Evolutionary conservation across 2,888 invertebrate species (phyloP).

Genomic region (Cremastobaeus sp.): DNA sequence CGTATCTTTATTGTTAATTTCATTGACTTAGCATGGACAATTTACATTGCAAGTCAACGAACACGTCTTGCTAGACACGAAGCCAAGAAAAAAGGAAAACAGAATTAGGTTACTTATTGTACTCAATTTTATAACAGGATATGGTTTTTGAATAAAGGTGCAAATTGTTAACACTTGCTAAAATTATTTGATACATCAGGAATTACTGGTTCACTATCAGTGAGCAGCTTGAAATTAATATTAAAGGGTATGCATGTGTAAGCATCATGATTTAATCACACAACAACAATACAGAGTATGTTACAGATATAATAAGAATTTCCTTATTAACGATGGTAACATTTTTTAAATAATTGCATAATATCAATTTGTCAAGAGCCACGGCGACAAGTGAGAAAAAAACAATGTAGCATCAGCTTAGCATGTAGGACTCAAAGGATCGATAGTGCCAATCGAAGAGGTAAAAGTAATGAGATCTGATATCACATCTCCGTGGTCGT

Average conservation of each 20-base stretch:
- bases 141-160: too few species aligned
- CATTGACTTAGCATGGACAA: slow-evolving; percentile 89
- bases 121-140: not conserved
- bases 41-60: slow-evolving; percentile 85
- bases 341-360: slow-evolving; percentile 63
- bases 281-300: slow-evolving; percentile 77
- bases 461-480: slow-evolving; percentile 16
- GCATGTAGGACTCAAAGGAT: slow-evolving; percentile 24
- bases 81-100: not conserved
- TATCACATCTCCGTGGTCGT: slow-evolving; percentile 32
- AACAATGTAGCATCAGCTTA: slow-evolving; percentile 29
- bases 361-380: slow-evolving; percentile 53
- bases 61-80: slow-evolving; percentile 76
- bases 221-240: not conserved
- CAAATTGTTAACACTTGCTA: too few species aligned
- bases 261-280: slow-evolving; percentile 76
- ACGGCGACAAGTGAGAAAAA: slow-evolving; percentile 28
- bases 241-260: slow-evolving; percentile 55
- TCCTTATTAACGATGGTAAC: slow-evolving; percentile 73
- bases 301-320: slow-evolving; percentile 76
- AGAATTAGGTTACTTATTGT: not conserved
- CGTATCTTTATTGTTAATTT: slow-evolving; percentile 86
- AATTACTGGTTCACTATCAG: too few species aligned
- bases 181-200: too few species aligned
- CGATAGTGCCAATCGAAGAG: slow-evolving; percentile 2